Conservation (phyloP, 2,888 invertebrate species). For the Thymelicus acteon region DNA sequence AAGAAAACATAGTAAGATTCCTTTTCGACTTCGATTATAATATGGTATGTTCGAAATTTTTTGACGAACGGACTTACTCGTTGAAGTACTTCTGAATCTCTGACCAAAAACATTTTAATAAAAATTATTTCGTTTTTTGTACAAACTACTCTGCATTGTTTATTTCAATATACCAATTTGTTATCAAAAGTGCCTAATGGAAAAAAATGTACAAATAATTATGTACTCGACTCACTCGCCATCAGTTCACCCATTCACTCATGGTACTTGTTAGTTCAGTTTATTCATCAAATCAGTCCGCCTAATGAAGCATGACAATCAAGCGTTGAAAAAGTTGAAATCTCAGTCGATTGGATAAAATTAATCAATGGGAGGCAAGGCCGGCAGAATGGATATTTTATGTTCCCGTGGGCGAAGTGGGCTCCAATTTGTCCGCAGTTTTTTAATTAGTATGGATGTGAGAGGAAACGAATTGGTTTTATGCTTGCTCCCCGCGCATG, state of each 20-base stretch:
- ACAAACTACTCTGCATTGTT: slow-evolving; percentile 8
- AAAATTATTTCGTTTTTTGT: neutral
- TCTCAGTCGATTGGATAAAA: slow-evolving; percentile 77
- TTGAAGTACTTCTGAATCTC: too few relatives aligned
- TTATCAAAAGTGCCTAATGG: slow-evolving; percentile 10
- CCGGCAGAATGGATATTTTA: slow-evolving; percentile 80
- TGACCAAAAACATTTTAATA: neutral
- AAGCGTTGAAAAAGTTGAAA: slow-evolving; percentile 70
- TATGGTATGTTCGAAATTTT: too few relatives aligned
- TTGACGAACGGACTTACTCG: too few relatives aligned
- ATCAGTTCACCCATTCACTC: slow-evolving; percentile 36
- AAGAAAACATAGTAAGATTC: too few relatives aligned
- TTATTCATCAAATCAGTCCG: slow-evolving; percentile 53
- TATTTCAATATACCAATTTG: slow-evolving; percentile 5
- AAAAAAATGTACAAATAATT: slow-evolving; percentile 27
- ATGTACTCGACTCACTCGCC: slow-evolving; percentile 33
- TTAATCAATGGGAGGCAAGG: slow-evolving; percentile 73
- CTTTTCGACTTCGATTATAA: too few relatives aligned
- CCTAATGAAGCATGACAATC: slow-evolving; percentile 74
- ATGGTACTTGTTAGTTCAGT: slow-evolving; percentile 38
- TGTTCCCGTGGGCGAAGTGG: slow-evolving; percentile 79
- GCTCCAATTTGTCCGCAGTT: slow-evolving; percentile 81
- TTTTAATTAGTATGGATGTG: slow-evolving; percentile 81
- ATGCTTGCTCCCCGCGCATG: slow-evolving; percentile 56
- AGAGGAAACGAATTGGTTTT: slow-evolving; percentile 76